Evolutionary conservation across 2,113 vertebrate genomes (phyloP).

Genomic region (Recurvirostra avosetta): DNA sequence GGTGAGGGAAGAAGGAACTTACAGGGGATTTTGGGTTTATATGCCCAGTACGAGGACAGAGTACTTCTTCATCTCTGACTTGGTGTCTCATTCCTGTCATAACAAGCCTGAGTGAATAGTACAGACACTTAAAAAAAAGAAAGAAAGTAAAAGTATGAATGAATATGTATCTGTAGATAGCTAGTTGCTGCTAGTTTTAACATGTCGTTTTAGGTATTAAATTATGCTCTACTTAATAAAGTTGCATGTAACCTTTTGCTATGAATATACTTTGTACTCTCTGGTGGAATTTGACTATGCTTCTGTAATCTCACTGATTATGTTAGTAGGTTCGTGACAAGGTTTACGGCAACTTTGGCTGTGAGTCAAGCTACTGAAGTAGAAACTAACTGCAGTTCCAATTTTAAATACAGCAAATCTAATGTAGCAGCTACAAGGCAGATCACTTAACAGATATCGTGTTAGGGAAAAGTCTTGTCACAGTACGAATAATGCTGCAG

Average conservation of each 20-base stretch:
- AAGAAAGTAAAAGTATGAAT: neutral
- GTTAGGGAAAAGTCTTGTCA: neutral
- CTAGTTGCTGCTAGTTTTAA: neutral
- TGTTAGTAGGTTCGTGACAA: neutral
- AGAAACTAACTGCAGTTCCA: neutral
- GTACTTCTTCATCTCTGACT: neutral
- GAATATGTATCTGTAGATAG: neutral
- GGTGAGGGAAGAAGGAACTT: neutral
- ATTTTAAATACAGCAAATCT: neutral
- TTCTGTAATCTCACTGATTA: neutral
- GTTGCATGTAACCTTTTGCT: neutral
- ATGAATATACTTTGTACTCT: neutral
- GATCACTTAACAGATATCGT: neutral
- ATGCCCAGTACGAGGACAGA: neutral
- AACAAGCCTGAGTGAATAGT: neutral
- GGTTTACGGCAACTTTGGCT: neutral
- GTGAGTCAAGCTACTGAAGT: neutral
- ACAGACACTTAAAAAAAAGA: neutral
- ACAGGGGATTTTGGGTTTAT: neutral
- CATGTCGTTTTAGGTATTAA: neutral
- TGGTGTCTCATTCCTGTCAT: neutral
- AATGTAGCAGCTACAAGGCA: neutral
- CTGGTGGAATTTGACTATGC: neutral
- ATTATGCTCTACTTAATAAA: neutral
- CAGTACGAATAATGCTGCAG: neutral